Base-by-base conservation (phyloP, 2,888 invertebrate species). In the Drosophila peninsularis region DNA sequence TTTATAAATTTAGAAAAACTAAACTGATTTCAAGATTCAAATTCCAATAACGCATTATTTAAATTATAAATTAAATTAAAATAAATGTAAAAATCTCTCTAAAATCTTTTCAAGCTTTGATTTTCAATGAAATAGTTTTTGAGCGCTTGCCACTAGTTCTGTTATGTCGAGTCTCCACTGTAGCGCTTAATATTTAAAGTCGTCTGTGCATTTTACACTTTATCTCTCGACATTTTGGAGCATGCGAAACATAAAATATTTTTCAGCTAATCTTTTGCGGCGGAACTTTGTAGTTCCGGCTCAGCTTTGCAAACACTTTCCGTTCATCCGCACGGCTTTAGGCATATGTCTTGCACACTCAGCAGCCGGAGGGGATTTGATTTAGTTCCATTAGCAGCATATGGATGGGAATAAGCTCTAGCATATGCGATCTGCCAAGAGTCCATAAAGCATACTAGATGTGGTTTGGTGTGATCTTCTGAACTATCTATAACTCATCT, bases 231-330 rank as follows among this genome's bases (percentile, higher is more conserved):
- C 68, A 57, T 74, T 83, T 69, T 72, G 50, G 71, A 75, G 81
- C 63, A 73, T 80, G 80, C 71, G 62, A 62, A 83, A 88, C 65
- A 72, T 70, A 69, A 69, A 73, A 85, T 85, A 82, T 83, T 80
- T 82, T 71, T 56, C 66, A 60, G 78, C 78, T 84, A 86, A 84
- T 84, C 83, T 88, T 71, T 71, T 80, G 78, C 70, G 75, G 69
- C 89, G 88, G 83, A 82, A 70, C 73, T 60, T 68, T 50, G 14
- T 42, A 67, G 65, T 78, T 84, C 83, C 83, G 88, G 88, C 87
- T 83, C 81, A 88, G 81, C 60, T 83, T 86, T 67, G 81, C 71
- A 64, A 74, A 78, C 78, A 80, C 80, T 83, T 88, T 85, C 86
- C 82, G 82, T 75, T 68, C 42, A 56, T 57, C 45, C 62, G 55